Conservation (phyloP, 2,113 vertebrate species). For the Uropsilus gracilis region DNA sequence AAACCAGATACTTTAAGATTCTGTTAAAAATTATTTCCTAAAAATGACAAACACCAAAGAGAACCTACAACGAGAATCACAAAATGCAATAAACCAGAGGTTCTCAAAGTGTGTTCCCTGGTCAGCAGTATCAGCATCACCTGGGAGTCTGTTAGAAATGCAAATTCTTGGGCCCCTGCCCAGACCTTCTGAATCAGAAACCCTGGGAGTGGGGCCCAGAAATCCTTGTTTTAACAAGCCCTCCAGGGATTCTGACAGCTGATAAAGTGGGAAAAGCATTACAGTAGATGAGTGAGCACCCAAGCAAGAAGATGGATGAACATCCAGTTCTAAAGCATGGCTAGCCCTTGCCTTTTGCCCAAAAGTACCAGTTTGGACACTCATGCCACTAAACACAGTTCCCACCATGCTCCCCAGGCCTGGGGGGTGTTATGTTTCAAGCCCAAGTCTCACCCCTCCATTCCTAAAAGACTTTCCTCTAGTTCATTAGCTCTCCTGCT, state of each 20-base stretch:
- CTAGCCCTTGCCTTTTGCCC: background rate
- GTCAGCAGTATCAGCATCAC: background rate
- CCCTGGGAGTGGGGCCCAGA: background rate
- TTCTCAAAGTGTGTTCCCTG: background rate
- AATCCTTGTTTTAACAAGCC: background rate
- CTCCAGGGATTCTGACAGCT: background rate
- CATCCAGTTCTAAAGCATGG: background rate
- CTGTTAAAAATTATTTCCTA: background rate
- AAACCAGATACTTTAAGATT: background rate
- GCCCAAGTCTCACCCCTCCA: background rate
- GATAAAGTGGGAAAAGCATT: background rate
- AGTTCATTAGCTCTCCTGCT: background rate
- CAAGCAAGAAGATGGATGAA: too few species aligned
- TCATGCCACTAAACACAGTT: rapidly evolving
- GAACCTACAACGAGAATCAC: background rate
- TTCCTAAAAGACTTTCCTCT: background rate
- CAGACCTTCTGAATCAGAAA: background rate
- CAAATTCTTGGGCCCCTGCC: background rate
- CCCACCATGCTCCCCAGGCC: too few species aligned
- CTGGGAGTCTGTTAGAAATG: background rate
- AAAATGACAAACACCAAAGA: background rate
- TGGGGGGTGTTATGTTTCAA: background rate
- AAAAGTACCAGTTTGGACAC: background rate
- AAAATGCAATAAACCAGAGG: rapidly evolving
- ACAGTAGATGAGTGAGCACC: background rate